phyloP scores from a whole-genome alignment of 2,113 vertebrate species.

The Ranitomeya imitator region DNA sequence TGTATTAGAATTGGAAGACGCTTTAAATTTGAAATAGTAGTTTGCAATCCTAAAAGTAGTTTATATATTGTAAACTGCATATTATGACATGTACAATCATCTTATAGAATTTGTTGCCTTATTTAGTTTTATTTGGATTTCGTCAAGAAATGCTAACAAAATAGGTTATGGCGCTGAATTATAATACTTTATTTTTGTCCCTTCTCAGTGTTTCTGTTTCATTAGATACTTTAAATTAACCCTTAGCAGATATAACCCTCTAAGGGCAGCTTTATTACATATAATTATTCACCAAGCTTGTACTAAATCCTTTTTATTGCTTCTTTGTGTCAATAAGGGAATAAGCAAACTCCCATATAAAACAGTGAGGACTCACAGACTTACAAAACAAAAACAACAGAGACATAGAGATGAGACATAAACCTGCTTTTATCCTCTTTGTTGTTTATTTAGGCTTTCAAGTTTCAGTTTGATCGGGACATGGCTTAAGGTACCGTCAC shows the following conservation, averaged over 20 bases:
- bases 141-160: neutral
- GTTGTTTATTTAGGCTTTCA: too few relatives aligned
- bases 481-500: too few relatives aligned
- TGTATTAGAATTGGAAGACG: too few relatives aligned
- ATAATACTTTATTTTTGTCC: slow-evolving; percentile 10
- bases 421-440: neutral
- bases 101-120: neutral
- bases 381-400: neutral
- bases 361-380: neutral
- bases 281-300: slow-evolving; percentile 13
- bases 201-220: slow-evolving; percentile 8
- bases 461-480: too few relatives aligned
- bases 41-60: too few relatives aligned
- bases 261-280: slow-evolving; percentile 5
- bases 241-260: slow-evolving; percentile 27
- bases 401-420: neutral
- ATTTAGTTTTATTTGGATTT: neutral
- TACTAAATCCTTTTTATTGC: slow-evolving; percentile 38
- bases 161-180: slow-evolving; percentile 7
- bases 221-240: slow-evolving; percentile 19
- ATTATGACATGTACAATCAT: neutral
- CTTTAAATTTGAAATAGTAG: too few relatives aligned
- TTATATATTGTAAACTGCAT: too few relatives aligned
- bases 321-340: neutral
- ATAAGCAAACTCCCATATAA: slow-evolving; percentile 7